Evolutionary conservation across 2,797 vertebrate species (phyloP).

Genomic region (Clarias platycephalus): DNA sequence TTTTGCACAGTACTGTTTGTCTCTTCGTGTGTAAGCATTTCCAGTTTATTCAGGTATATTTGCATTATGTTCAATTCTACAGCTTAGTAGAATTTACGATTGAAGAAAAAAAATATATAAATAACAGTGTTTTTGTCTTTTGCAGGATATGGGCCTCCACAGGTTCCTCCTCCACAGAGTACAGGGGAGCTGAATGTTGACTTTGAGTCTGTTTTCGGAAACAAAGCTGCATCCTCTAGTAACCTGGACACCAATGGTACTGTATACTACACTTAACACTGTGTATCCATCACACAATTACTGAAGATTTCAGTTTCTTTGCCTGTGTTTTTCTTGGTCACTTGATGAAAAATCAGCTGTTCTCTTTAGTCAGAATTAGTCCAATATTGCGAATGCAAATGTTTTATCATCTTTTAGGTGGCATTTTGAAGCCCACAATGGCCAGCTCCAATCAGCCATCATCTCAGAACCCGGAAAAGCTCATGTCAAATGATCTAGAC

Average conservation of each 20-base stretch:
- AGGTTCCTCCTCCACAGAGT: slow-evolving; percentile 83
- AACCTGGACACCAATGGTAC: slow-evolving; percentile 84
- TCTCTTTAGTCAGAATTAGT: not conserved
- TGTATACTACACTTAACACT: slow-evolving; percentile 67
- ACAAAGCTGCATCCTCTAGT: slow-evolving; percentile 85
- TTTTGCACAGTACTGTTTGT: not conserved
- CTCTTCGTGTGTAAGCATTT: not conserved
- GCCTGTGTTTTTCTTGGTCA: not conserved
- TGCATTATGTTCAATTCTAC: not conserved
- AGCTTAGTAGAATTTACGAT: not conserved
- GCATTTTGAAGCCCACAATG: slow-evolving; percentile 95
- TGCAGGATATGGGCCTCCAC: slow-evolving; percentile 87
- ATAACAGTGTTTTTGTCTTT: slow-evolving; percentile 53
- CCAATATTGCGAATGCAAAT: not conserved
- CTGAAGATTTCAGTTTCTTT: not conserved
- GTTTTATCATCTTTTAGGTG: slow-evolving; percentile 77
- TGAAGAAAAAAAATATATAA: not conserved
- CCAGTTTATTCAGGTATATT: not conserved
- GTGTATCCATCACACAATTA: not conserved
- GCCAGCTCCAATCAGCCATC: slow-evolving; percentile 83
- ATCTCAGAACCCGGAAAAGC: slow-evolving; percentile 86
- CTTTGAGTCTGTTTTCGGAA: slow-evolving; percentile 98
- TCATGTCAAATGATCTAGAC: slow-evolving; percentile 97
- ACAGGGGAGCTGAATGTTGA: slow-evolving; percentile 93
- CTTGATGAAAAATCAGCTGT: not conserved